Conservation (phyloP, 2,888 invertebrate genomes). For the Trimorus sp. region DNA sequence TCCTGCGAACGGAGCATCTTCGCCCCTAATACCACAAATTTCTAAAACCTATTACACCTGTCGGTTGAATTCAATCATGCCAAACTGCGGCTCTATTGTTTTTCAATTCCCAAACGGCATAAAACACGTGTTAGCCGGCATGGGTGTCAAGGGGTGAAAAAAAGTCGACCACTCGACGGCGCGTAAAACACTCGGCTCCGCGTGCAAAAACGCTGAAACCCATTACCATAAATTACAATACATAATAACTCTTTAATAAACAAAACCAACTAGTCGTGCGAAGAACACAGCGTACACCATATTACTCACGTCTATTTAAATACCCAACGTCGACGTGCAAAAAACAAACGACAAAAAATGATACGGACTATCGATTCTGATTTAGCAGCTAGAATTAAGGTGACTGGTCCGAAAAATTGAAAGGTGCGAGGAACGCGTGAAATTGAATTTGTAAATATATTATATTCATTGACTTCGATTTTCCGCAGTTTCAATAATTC, state of each 20-base stretch:
- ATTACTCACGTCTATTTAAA: conserved; percentile 48
- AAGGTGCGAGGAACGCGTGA: too few relatives aligned
- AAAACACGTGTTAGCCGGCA: conserved; percentile 17
- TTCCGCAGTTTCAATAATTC: not conserved
- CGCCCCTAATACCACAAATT: conserved; percentile 1
- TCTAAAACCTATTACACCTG: not conserved
- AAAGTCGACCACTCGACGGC: conserved; percentile 25
- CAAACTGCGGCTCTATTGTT: conserved; percentile 10
- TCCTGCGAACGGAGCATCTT: not conserved
- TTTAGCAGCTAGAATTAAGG: too few relatives aligned
- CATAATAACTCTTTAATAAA: conserved; percentile 54
- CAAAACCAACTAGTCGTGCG: conserved; percentile 31
- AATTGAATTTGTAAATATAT: too few relatives aligned
- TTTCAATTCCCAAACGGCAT: conserved; percentile 20
- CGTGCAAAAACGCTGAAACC: conserved; percentile 36
- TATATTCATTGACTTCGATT: not conserved
- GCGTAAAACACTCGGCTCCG: conserved; percentile 4
- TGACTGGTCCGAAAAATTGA: too few relatives aligned
- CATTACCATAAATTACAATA: conserved; percentile 59
- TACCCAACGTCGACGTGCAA: conserved; percentile 7
- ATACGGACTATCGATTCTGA: not conserved
- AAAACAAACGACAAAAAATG: conserved; percentile 11
- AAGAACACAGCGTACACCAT: conserved; percentile 1
- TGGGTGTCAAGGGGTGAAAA: conserved; percentile 25
- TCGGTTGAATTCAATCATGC: not conserved